A percentile compares a stretch with the other conserved stretches of the same genome.
Conservation (phyloP, 2,888 invertebrate genomes). For the Nineta flava region DNA sequence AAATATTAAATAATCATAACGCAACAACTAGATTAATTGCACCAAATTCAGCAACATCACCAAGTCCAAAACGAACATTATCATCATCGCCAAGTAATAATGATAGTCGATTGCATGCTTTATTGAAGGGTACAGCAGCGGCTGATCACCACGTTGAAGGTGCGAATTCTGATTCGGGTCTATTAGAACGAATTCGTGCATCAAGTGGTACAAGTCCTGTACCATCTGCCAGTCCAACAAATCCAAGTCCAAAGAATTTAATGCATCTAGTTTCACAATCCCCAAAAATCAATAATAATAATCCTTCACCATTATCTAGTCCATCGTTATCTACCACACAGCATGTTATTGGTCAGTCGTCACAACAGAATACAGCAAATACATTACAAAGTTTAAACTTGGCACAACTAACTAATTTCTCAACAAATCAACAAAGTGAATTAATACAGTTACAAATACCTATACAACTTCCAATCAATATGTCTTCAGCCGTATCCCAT, state of each 20-base stretch:
- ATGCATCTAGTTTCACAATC: slow-evolving; percentile 13
- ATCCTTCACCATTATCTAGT: slow-evolving; percentile 42
- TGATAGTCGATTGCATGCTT: slow-evolving; percentile 30
- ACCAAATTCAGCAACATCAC: slow-evolving; percentile 5
- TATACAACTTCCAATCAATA: slow-evolving; percentile 60
- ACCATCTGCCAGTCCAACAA: slow-evolving; percentile 17
- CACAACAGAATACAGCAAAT: slow-evolving; percentile 19
- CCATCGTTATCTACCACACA: slow-evolving; percentile 25
- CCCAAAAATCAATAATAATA: slow-evolving; percentile 18
- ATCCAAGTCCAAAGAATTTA: slow-evolving; percentile 16
- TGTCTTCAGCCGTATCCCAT: slow-evolving; percentile 44
- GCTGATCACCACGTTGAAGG: slow-evolving; percentile 40
- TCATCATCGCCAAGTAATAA: slow-evolving; percentile 9
- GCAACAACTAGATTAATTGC: slow-evolving; percentile 13
- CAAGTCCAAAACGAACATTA: not conserved
- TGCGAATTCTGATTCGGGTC: slow-evolving; percentile 32
- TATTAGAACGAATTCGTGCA: slow-evolving; percentile 34
- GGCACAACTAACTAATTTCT: slow-evolving; percentile 46
- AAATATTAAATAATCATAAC: slow-evolving; percentile 9
- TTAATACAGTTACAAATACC: slow-evolving; percentile 71
- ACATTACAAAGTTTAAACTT: slow-evolving; percentile 56
- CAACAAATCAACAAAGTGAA: slow-evolving; percentile 42
- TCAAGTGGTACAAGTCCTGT: slow-evolving; percentile 22
- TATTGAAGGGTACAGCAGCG: slow-evolving; percentile 40
- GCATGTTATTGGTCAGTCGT: slow-evolving; percentile 18